Percentiles rank a stretch among this genome's conserved stretches.
Conservation (phyloP, 2,113 vertebrate species). For the Apus apus region DNA sequence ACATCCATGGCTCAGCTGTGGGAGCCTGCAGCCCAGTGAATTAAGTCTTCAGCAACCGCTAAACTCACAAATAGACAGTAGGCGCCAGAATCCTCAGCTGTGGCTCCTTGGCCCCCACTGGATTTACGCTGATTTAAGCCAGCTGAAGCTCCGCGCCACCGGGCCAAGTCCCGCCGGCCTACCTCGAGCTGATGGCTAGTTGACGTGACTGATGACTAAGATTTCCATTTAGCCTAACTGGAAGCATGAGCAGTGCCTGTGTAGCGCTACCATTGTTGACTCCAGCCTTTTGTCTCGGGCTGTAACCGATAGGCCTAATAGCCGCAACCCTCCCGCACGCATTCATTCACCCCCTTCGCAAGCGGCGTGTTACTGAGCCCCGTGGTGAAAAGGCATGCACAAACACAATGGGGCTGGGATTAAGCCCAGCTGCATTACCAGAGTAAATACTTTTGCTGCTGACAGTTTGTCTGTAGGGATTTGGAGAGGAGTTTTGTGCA, state of each 20-base stretch:
- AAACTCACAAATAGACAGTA: slow-evolving; percentile 60
- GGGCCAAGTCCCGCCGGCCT: slow-evolving; percentile 50
- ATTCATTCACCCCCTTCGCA: slow-evolving; percentile 66
- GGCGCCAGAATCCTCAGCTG: slow-evolving; percentile 67
- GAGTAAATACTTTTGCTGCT: slow-evolving; percentile 73
- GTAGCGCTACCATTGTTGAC: slow-evolving; percentile 59
- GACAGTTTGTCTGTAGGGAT: slow-evolving; percentile 72
- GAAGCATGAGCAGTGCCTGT: slow-evolving; percentile 39
- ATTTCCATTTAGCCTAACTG: slow-evolving; percentile 45
- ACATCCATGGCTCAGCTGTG: background rate
- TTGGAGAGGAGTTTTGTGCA: slow-evolving; percentile 66
- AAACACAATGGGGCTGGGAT: slow-evolving; percentile 72
- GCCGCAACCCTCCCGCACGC: slow-evolving; percentile 39
- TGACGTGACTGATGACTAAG: slow-evolving; percentile 59
- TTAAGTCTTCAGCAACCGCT: slow-evolving; percentile 49
- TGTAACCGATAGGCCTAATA: slow-evolving; percentile 67
- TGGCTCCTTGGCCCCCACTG: slow-evolving; percentile 44
- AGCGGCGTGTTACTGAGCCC: slow-evolving; percentile 66
- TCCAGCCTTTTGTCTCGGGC: slow-evolving; percentile 55
- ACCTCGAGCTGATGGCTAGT: slow-evolving; percentile 51
- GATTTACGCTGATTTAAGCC: slow-evolving; percentile 57
- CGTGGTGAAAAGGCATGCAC: slow-evolving; percentile 71
- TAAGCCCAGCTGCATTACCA: slow-evolving; percentile 72
- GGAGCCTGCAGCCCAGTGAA: slow-evolving; percentile 3
- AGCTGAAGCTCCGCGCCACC: background rate